phyloP scores from a whole-genome alignment of 2,888 invertebrate species.

The Schizotus pectinicornis region DNA sequence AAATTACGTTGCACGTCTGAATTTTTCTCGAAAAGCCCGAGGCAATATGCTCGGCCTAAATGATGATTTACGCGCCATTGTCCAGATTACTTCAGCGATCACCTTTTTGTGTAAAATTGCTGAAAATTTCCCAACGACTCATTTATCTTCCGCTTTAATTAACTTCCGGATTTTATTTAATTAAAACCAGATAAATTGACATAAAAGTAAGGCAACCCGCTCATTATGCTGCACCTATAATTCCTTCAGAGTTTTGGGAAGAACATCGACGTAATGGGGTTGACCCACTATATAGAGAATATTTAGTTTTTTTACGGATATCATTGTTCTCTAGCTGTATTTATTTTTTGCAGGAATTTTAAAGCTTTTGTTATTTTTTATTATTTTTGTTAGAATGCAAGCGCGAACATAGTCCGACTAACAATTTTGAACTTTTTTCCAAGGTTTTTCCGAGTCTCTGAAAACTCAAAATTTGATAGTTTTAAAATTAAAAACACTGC shows the following conservation, averaged over 20 bases:
- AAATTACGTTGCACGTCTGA: conserved; percentile 1
- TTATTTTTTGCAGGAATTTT: too few relatives aligned
- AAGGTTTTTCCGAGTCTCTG: too few relatives aligned
- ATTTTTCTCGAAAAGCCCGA: conserved; percentile 1
- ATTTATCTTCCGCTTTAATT: conserved; percentile 28
- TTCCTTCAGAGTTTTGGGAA: neutral
- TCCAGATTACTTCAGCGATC: conserved; percentile 15
- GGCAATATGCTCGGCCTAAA: conserved; percentile 12
- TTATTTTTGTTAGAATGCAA: too few relatives aligned
- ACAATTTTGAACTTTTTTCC: too few relatives aligned
- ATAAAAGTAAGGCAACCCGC: conserved; percentile 14
- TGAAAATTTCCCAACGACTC: conserved; percentile 15
- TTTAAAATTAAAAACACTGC: too few relatives aligned
- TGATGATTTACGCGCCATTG: conserved; percentile 20
- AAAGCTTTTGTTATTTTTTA: too few relatives aligned
- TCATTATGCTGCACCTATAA: neutral
- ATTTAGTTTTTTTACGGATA: too few relatives aligned
- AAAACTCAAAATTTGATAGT: too few relatives aligned
- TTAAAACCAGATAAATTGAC: conserved; percentile 32
- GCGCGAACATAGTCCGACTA: too few relatives aligned
- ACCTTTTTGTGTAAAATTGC: conserved; percentile 9
- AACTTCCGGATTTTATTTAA: conserved; percentile 30
- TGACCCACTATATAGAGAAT: too few relatives aligned
- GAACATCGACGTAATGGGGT: neutral
- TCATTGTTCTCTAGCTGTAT: too few relatives aligned